Evolutionary conservation across 2,113 vertebrate species (phyloP), one percentile per base, ranked within the genome.

Genomic region (Meriones unguiculatus): DNA sequence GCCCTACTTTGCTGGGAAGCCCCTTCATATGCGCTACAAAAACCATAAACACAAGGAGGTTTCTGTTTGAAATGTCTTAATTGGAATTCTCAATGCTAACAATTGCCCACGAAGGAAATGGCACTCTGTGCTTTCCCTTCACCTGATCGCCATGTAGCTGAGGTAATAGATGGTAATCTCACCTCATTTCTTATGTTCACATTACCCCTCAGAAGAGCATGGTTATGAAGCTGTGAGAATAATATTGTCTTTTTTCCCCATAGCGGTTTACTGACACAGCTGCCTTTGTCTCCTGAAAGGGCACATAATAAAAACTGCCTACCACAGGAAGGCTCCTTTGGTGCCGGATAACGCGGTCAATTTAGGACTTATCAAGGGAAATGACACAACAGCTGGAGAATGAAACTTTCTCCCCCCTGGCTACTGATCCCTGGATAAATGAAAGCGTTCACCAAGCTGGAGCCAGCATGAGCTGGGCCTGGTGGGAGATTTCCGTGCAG

Each of bases 361-460:
- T 99, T 99, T 98, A 98, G 97, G 98, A 98, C 98, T 99, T 99
- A 98, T 98, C 98, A 98, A 98, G 98, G 98, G 98, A 99, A 99
- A 98, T 98, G 98, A 98, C 98, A 98, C 97, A 98, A 97, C 98
- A 98, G 98, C 98, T 99, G 98, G 98, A 98, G 98, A 98, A 97
- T 93, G 96, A 95, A 97, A 97, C 96, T 97, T 38, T 2, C 2
- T 72, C 24, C 0, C 10, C 65, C 24, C 77, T 38, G 85, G 95
- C 96, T 97, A 97, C 98, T 98, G 98, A 98, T 98, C 97, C 95
- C 97, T 97, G 97, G 97, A 97, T 98, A 98, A 98, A 98, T 98
- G 97, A 98, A 98, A 98, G 97, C 24, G 0, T 96, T 96, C 89
- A 77, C 97, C 97, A 97, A 97, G 97, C 97, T 76, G 5, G 87